Evolutionary conservation across 2,888 invertebrate species (phyloP), one percentile per base, ranked within the genome.

Genomic region (Agonopterix subpropinquella): DNA sequence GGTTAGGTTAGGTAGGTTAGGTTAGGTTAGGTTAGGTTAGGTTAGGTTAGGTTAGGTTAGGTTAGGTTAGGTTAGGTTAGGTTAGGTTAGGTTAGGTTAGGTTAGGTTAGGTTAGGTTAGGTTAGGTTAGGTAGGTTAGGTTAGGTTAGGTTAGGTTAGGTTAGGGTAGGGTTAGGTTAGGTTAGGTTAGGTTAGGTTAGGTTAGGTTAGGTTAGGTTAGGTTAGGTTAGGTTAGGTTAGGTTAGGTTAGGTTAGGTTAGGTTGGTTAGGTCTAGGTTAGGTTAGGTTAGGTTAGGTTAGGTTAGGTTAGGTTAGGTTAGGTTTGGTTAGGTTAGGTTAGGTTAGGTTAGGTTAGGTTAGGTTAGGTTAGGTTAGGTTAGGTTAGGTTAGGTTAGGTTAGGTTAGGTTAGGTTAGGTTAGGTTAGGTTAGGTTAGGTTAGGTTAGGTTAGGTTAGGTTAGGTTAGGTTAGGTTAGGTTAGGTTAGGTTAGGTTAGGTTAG

Each of bases 231-330:
- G 50, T 53, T 52, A 47, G 49, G 52, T 52, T 52, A 52, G 52
- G 52, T 52, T 52, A 49, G 52, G 52, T 54, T 54, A 51, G 54
- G 55, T 53, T 53, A 53, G 50, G 51, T 51, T 50, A 50, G 54
- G 53, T 54, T 54, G 18, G 18, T 18, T 18, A 18, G 18, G 18
- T 18, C 3, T 18, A 51, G 51, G 51, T 53, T 53, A 51, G 49
- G 51, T 51, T 51, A 51, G 53, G 53, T 53, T 53, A 50, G 53
- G 53, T 53, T 53, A 53, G 50, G 53, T 53, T 53, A 50, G 50
- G 53, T 50, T 53, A 50, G 50, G 53, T 50, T 53, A 49, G 49
- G 53, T 53, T 53, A 53, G 53, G 53, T 53, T 53, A 50, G 53
- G 53, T 53, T 53, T 48, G 53, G 52, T 53, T 53, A 53, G 53